A percentile compares a stretch with the other conserved stretches of the same genome.
Conservation (phyloP, 2,888 invertebrate genomes). For the Parapristionchus giblindavisi region DNA sequence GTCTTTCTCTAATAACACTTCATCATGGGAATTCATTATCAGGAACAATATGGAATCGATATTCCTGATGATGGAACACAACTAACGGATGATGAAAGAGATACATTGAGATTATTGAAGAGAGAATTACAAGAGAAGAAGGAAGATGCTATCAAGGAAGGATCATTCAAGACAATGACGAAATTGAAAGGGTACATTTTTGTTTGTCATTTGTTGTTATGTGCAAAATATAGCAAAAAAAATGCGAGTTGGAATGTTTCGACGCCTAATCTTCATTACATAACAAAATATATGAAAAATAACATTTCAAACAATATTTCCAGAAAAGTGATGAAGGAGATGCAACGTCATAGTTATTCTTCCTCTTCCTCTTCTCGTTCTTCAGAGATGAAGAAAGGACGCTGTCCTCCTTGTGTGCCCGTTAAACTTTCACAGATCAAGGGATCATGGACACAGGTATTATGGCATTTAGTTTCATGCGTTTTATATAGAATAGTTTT, state of each 20-base stretch:
- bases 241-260: too few species aligned
- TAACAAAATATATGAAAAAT: not conserved
- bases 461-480: not conserved
- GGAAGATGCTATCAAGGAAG: slow-evolving; percentile 49
- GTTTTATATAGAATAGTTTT: too few species aligned
- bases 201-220: too few species aligned
- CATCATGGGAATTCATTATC: too few species aligned
- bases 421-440: slow-evolving; percentile 53
- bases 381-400: not conserved
- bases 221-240: too few species aligned
- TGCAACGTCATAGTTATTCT: slow-evolving; percentile 19
- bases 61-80: slow-evolving; percentile 57
- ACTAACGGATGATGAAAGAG: slow-evolving; percentile 57
- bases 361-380: slow-evolving; percentile 14
- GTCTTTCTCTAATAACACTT: not conserved
- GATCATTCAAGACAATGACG: slow-evolving; percentile 57
- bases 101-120: slow-evolving; percentile 58
- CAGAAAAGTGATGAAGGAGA: slow-evolving; percentile 33
- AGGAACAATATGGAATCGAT: slow-evolving; percentile 61
- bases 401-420: slow-evolving; percentile 57
- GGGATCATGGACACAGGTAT: slow-evolving; percentile 63
- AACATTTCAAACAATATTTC: not conserved
- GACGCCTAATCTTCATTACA: too few species aligned
- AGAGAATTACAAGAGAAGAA: slow-evolving; percentile 53
- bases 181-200: slow-evolving; percentile 48